Evolutionary conservation across 2,797 vertebrate genomes (phyloP).

Genomic region (Potorous gilbertii): DNA sequence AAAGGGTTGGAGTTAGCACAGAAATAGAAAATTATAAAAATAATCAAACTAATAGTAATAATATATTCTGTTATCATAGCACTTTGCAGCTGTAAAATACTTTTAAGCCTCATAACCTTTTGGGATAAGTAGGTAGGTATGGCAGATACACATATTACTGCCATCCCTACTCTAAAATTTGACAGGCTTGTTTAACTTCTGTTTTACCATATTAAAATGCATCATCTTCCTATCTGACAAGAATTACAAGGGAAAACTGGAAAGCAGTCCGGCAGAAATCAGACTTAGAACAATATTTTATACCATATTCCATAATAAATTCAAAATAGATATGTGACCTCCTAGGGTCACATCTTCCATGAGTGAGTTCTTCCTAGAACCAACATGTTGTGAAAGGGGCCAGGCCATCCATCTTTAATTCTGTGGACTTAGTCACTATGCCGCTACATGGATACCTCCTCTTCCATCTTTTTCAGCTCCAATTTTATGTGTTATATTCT

Average conservation of each 20-base stretch:
- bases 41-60: not conserved
- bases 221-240: not conserved
- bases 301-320: not conserved
- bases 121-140: not conserved
- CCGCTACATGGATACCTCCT: not conserved
- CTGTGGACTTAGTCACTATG: not conserved
- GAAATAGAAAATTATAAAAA: not conserved
- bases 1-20: not conserved
- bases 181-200: not conserved
- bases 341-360: not conserved
- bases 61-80: not conserved
- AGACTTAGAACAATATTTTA: not conserved
- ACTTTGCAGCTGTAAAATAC: not conserved
- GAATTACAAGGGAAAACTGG: not conserved
- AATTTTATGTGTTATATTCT: not conserved
- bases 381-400: not conserved
- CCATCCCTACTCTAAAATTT: not conserved
- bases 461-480: not conserved
- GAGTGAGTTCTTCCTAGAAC: not conserved
- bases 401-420: not conserved
- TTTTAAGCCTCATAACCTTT: not conserved
- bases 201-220: not conserved
- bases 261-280: not conserved
- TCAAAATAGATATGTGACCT: not conserved
- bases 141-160: not conserved